Conservation (phyloP, 1,140 invertebrate species). For the Chrysoperla carnea region DNA sequence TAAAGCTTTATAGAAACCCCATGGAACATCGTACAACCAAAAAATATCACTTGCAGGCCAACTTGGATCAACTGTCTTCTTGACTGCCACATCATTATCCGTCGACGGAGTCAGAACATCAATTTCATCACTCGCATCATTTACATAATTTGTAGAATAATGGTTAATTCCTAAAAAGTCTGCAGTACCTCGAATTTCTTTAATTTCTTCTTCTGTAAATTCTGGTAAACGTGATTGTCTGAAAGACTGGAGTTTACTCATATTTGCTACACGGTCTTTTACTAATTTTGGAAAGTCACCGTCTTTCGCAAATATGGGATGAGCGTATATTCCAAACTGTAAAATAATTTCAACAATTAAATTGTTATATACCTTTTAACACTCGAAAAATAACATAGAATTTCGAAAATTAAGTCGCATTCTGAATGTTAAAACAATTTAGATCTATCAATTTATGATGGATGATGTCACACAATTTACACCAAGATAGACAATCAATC, state of each 20-base stretch:
- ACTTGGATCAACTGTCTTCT: slow-evolving; percentile 1
- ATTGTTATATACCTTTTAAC: no score
- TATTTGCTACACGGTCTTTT: slow-evolving; percentile 28
- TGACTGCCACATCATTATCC: slow-evolving; percentile 27
- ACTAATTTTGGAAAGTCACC: slow-evolving; percentile 45
- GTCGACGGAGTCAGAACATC: slow-evolving; percentile 27
- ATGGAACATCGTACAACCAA: slow-evolving; percentile 21
- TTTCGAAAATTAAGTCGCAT: no score
- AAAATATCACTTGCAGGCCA: slow-evolving; percentile 1
- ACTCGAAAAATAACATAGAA: no score
- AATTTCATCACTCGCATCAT: slow-evolving; percentile 17
- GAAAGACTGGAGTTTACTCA: slow-evolving; percentile 31
- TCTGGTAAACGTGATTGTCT: slow-evolving; percentile 23
- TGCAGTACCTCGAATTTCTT: slow-evolving; percentile 14
- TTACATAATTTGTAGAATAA: slow-evolving; percentile 30
- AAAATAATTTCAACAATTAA: slow-evolving; percentile 7
- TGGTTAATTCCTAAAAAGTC: slow-evolving; percentile 13
- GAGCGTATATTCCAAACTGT: slow-evolving; percentile 40
- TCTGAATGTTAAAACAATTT: no score
- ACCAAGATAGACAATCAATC: no score
- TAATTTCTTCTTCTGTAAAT: slow-evolving; percentile 18
- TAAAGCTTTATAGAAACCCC: slow-evolving; percentile 30
- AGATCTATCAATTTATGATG: no score
- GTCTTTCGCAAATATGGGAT: slow-evolving; percentile 34
- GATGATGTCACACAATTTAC: no score